Evolutionary conservation across 2,888 invertebrate genomes (phyloP).

Genomic region (Anorthoa munda): DNA sequence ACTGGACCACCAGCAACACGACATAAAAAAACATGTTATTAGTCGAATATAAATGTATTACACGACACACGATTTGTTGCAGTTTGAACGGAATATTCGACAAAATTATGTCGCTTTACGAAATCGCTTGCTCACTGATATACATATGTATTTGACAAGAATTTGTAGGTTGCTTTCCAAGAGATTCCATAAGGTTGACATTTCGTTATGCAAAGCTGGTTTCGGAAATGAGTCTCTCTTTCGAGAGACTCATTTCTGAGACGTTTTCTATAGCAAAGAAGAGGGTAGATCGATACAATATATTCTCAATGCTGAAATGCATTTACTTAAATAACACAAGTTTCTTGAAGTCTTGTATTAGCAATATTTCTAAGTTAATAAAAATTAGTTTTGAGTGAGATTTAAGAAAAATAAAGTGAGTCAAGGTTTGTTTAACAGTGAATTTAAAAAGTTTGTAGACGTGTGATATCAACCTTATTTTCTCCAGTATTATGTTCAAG

Average conservation of each 20-base stretch:
- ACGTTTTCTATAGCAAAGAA: background rate
- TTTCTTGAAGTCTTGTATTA: background rate
- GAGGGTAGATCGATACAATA: constrained; percentile 2
- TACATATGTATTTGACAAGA: background rate
- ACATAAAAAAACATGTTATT: too few relatives aligned
- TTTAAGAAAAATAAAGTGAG: too few relatives aligned
- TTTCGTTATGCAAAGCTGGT: constrained; percentile 3
- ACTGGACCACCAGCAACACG: too few relatives aligned
- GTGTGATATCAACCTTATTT: too few relatives aligned
- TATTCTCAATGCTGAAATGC: background rate
- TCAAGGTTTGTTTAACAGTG: too few relatives aligned
- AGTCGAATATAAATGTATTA: too few relatives aligned
- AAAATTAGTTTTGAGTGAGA: too few relatives aligned
- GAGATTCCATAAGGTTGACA: constrained; percentile 3
- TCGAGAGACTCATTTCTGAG: too few relatives aligned
- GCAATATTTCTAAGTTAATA: too few relatives aligned
- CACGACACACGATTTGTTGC: background rate
- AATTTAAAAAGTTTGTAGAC: too few relatives aligned
- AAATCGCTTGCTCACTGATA: background rate
- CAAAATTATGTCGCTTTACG: background rate
- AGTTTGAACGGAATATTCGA: background rate
- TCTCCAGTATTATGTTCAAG: too few relatives aligned
- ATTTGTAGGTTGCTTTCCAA: background rate
- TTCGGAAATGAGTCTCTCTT: background rate
- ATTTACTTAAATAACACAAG: background rate